A percentile compares a stretch with the other conserved stretches of the same genome.
These are phyloP conservation scores for Bujurquina vittata DNA, from an alignment of 2,113 vertebrate species.

Conservation along the genomic window DNA sequence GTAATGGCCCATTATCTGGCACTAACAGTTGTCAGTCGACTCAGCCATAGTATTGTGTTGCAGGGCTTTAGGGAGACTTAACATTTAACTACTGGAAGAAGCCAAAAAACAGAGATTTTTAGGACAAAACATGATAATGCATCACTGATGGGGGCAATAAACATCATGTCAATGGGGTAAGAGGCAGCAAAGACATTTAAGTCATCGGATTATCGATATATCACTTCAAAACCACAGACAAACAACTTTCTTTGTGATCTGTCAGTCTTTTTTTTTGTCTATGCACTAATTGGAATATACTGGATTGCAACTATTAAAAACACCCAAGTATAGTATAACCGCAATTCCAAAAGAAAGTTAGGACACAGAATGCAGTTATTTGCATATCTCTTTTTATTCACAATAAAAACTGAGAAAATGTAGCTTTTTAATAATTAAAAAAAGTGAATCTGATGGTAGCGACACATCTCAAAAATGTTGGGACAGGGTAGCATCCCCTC, in stretches of 20 bases:
- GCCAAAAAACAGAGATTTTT: slow-evolving; percentile 50
- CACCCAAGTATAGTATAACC: background rate
- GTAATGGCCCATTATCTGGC: slow-evolving; percentile 58
- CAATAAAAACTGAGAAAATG: no score
- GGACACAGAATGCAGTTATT: no score
- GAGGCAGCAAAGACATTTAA: slow-evolving; percentile 6
- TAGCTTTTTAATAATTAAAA: background rate
- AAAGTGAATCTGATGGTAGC: background rate
- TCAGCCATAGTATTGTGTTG: slow-evolving; percentile 38
- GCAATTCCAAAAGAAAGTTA: fast-evolving
- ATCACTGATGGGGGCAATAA: slow-evolving; percentile 56
- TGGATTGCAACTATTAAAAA: background rate
- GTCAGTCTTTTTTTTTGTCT: background rate
- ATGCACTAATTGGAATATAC: background rate
- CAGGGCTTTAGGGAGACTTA: slow-evolving; percentile 47
- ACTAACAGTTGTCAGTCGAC: slow-evolving; percentile 51
- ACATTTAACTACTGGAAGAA: slow-evolving; percentile 53
- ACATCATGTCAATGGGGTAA: slow-evolving; percentile 17
- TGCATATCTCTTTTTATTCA: no score
- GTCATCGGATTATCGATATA: slow-evolving; percentile 21
- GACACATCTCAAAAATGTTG: background rate
- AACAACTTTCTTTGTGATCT: background rate
- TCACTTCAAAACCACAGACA: slow-evolving; percentile 16
- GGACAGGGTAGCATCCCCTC: background rate
- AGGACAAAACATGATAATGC: slow-evolving; percentile 54